Percentiles rank a stretch among this genome's conserved stretches.
Conservation (phyloP, 1,140 invertebrate genomes). For the Zaprionus camerounensis region DNA sequence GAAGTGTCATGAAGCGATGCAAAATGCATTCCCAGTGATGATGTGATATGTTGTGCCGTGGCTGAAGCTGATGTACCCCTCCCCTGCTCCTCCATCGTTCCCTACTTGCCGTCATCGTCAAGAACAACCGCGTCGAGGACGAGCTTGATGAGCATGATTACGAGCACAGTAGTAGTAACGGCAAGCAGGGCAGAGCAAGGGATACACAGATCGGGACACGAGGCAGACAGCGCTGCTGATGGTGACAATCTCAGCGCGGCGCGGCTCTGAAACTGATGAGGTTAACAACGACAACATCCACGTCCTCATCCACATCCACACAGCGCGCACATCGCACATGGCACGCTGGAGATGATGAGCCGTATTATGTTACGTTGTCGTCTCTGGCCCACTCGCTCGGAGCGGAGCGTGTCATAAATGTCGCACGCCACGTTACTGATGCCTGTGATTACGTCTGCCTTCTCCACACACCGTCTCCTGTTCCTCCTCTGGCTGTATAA, state of each 20-base stretch:
- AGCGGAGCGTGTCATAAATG: constrained; percentile 74
- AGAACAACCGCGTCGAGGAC: constrained; percentile 39
- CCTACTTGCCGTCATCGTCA: constrained; percentile 24
- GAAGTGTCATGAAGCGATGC: constrained; percentile 60
- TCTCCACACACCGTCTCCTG: not conserved
- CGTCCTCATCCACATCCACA: constrained; percentile 7
- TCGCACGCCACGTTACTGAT: constrained; percentile 76
- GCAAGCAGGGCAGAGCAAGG: not conserved
- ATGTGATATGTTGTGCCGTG: constrained; percentile 60
- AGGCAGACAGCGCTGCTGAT: constrained; percentile 33
- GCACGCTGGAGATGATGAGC: constrained; percentile 68
- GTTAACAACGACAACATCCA: constrained; percentile 53
- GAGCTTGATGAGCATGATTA: constrained; percentile 57
- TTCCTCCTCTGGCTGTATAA: constrained; percentile 18
- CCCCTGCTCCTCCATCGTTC: constrained; percentile 23
- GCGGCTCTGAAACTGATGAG: constrained; percentile 68
- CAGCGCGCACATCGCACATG: not conserved
- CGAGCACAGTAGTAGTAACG: not conserved
- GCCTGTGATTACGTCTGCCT: constrained; percentile 60
- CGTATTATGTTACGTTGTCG: constrained; percentile 66
- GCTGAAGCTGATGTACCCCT: constrained; percentile 48
- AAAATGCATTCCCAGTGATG: constrained; percentile 69
- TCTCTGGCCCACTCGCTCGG: constrained; percentile 14
- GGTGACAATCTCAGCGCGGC: constrained; percentile 56
- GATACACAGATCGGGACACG: constrained; percentile 22